Percentiles rank a stretch among this genome's conserved stretches.
Evolutionary conservation across 2,797 vertebrate genomes (phyloP).

Genomic region (Cossypha polioptera): DNA sequence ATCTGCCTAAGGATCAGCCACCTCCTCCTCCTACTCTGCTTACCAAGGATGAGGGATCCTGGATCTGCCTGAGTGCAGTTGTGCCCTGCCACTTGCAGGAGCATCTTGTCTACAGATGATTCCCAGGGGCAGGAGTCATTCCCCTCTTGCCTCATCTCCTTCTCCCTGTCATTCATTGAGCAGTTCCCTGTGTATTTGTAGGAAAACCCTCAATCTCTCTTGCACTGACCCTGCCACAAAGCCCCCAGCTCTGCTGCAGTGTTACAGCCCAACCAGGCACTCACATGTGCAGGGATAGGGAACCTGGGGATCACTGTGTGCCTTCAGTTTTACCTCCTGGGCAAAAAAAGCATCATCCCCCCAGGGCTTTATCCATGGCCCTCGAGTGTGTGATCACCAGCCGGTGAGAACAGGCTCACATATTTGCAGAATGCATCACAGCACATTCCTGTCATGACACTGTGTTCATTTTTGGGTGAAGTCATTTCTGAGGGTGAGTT

Average conservation of each 20-base stretch:
- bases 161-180: not conserved
- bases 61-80: not conserved
- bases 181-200: not conserved
- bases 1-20: not conserved
- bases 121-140: not conserved
- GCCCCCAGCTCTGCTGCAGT: not conserved
- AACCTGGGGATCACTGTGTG: not conserved
- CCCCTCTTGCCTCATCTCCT: not conserved
- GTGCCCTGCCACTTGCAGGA: not conserved
- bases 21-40: not conserved
- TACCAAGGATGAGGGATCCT: not conserved
- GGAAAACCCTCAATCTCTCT: not conserved
- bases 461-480: not conserved
- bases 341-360: accelerated
- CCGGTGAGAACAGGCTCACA: not conserved
- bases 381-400: not conserved
- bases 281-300: not conserved
- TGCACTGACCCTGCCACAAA: not conserved
- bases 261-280: not conserved
- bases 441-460: not conserved
- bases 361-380: not conserved
- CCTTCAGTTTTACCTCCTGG: not conserved
- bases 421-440: not conserved
- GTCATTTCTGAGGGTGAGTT: not conserved
- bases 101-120: not conserved